phyloP scores from a whole-genome alignment of 2,888 invertebrate species.

The Synanthedon tipuliformis region DNA sequence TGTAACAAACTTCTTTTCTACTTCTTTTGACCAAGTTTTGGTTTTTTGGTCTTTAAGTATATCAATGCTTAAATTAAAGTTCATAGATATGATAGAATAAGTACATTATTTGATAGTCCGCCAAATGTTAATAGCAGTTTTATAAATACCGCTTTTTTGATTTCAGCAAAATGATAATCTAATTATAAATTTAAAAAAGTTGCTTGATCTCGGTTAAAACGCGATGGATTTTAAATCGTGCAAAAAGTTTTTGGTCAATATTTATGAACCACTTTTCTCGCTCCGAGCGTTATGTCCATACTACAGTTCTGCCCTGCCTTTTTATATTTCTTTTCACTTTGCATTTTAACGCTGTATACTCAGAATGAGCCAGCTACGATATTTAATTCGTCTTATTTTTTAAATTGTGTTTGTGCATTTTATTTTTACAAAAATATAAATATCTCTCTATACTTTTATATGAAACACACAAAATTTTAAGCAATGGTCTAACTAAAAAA shows the following conservation, averaged over 20 bases:
- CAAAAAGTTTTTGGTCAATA: slow-evolving; percentile 24
- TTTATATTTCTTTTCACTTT: slow-evolving; percentile 2
- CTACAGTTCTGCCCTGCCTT: slow-evolving; percentile 16
- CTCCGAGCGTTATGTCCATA: slow-evolving; percentile 20
- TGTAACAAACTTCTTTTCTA: neutral
- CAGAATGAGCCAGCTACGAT: neutral
- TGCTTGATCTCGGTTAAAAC: slow-evolving; percentile 2
- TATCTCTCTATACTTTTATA: too few species aligned
- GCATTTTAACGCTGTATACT: slow-evolving; percentile 1
- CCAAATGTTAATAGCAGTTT: neutral
- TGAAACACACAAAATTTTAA: too few species aligned
- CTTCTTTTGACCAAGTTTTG: too few species aligned
- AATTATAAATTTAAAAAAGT: neutral
- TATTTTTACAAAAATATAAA: too few species aligned
- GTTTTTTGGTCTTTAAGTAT: too few species aligned
- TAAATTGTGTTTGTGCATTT: too few species aligned
- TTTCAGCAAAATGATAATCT: neutral
- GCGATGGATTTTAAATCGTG: slow-evolving; percentile 5
- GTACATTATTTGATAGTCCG: too few species aligned
- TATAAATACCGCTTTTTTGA: neutral
- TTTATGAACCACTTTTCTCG: slow-evolving; percentile 25
- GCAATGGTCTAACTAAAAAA: too few species aligned
- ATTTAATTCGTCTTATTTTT: too few species aligned
- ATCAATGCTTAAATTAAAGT: too few species aligned
- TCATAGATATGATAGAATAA: too few species aligned